Evolutionary conservation across 1,140 invertebrate species (phyloP), one percentile per base, ranked within the genome.

Genomic region (Ceratosolen fusciceps): DNA sequence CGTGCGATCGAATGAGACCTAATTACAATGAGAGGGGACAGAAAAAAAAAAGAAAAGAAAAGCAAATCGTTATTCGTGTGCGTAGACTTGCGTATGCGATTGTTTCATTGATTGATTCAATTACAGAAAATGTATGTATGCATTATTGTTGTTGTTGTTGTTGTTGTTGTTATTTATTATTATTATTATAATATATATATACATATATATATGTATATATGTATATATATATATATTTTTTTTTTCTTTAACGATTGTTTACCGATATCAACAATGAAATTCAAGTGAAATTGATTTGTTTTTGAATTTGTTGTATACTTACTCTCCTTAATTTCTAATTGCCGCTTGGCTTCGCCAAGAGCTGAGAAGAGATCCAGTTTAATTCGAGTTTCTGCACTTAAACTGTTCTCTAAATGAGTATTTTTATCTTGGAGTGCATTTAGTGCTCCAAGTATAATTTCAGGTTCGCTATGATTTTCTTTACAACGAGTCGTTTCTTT

Each of bases 311-410:
- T n/a, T 9, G 14, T 31, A 82, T 79, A 92, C 93, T 92, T 90
- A 98, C 97, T 94, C 89, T 98, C 96, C 90, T 95, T 94, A 87
- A 98, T 96, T 91, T 97, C 96, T 81, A 99, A 92, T 87, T 98
- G 96, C 62, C 97, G 92, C 90, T 98, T 98, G 54, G 96, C 97
- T 88, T 98, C 98, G 29, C 97, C 98, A 52, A 99, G 93, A 79
- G 97, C 98, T 77, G 96, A 98, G 90, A 99, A 98, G 77, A 99
- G 92, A 91, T 99, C 97, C 79, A 99, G 93, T 91, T 99, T 99
- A 88, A 99, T 95, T 80, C 97, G 93, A 65, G 97, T 99, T 92
- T 99, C 98, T 34, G 97, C 96, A 82, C 96, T 97, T 71, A 99
- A 93, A 88, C 95, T 97, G 85, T 96, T 96, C 91, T 99, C 97